Base-by-base conservation (phyloP, 2,113 vertebrate species). In the Oncorhynchus gorbuscha region DNA sequence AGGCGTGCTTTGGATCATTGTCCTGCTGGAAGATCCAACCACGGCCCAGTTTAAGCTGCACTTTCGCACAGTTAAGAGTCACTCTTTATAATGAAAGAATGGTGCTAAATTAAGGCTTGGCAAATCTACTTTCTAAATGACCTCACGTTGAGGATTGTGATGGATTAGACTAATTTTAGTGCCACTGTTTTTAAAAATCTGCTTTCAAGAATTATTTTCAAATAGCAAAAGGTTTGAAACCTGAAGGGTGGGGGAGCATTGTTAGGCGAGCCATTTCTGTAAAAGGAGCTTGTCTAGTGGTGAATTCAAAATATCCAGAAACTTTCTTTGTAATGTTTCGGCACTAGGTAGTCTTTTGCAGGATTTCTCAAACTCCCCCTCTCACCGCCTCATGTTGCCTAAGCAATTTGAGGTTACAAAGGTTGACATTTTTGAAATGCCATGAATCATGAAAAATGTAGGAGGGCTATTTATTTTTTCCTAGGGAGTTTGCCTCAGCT, bases 121-220 rank as follows among this genome's bases (percentile, higher is more conserved):
- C 91, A 90, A 93, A 92, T 92, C 89, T 90, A 77, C 87, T 89
- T 88, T 88, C 86, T 89, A 81, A 83, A 80, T 90, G 85, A 89
- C 87, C 83, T 76, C 84, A 81, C 84, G 3, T 45, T 45, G 9
- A 85, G 82, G 78, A 82, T 76, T 87, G 83, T 28, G 75, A 3
- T 20, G 88, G 90, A 92, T 91, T 89, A 87, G 76, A 62, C 84
- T 84, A 89, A 92, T 91, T 93, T 90, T 91, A 90, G 89, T 80
- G 76, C 75, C 78, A 85, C 84, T 89, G 84, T 89, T 83, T 82
- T 88, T 82, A 3, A 3, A 28, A 28, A 74, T 87, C 83, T 80
- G 71, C 84, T 85, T 88, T 85, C 82, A 81, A 81, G 85, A 90
- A 89, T 90, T 85, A 74, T 88, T 92, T 92, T 81, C 84, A 83